Conservation (phyloP, 1,140 invertebrate genomes). For the Drosophila ficusphila region DNA sequence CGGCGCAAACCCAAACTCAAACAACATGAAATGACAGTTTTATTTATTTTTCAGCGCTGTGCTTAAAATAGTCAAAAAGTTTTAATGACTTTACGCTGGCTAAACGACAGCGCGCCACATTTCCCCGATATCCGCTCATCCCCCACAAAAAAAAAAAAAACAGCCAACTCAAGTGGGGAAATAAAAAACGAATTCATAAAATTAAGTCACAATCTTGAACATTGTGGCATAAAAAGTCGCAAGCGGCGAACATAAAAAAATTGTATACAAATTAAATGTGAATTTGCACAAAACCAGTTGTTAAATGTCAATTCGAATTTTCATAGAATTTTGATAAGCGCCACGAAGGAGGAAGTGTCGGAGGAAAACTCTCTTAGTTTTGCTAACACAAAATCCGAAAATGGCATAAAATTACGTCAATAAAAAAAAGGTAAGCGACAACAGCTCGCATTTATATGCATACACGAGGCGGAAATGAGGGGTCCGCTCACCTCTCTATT, state of each 20-base stretch:
- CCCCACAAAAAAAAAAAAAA: no score
- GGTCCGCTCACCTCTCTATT: conserved; percentile 16
- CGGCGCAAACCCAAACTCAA: conserved; percentile 72
- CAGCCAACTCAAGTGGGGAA: conserved; percentile 13
- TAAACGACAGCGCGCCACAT: conserved; percentile 40
- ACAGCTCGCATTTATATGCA: conserved; percentile 49
- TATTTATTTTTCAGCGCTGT: conserved; percentile 61
- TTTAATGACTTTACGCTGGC: conserved; percentile 76
- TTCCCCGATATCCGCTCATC: conserved; percentile 3
- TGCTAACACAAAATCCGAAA: conserved; percentile 30
- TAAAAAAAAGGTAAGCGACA: conserved; percentile 73
- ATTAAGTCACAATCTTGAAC: conserved; percentile 71
- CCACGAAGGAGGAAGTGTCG: neutral
- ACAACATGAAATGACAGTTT: conserved; percentile 79
- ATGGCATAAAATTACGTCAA: conserved; percentile 71
- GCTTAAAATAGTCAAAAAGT: conserved; percentile 78
- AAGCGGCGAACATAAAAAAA: conserved; percentile 34
- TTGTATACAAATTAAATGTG: conserved; percentile 78
- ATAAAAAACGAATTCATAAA: conserved; percentile 26
- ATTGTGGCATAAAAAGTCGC: conserved; percentile 42
- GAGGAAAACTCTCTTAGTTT: conserved; percentile 35
- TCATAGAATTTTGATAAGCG: conserved; percentile 75
- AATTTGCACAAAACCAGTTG: conserved; percentile 65
- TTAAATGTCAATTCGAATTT: conserved; percentile 81
- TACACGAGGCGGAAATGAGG: conserved; percentile 18